A percentile compares a stretch with the other conserved stretches of the same genome.
Evolutionary conservation across 2,113 vertebrate genomes (phyloP).

Genomic region (Oncorhynchus tshawytscha): DNA sequence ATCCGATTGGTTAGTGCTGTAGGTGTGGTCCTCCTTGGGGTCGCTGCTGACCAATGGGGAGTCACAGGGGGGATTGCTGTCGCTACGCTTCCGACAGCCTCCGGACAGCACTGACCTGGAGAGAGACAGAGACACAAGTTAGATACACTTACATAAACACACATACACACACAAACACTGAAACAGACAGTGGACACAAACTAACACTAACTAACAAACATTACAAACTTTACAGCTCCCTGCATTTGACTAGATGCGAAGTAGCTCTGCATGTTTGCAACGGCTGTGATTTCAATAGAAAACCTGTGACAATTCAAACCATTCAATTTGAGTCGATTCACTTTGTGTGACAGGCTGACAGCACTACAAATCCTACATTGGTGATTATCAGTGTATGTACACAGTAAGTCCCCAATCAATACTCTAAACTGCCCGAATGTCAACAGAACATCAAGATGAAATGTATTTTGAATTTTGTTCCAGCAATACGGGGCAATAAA

Average conservation of each 20-base stretch:
- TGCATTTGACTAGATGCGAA: neutral
- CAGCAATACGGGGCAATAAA: too few species aligned
- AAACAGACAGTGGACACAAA: neutral
- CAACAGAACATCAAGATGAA: too few species aligned
- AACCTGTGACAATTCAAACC: neutral
- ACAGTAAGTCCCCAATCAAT: too few species aligned
- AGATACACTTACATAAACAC: neutral
- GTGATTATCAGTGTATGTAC: neutral
- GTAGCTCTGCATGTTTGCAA: neutral
- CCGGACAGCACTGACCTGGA: conserved; percentile 75
- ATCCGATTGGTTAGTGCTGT: conserved; percentile 86
- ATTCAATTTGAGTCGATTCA: neutral
- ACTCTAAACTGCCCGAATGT: too few species aligned
- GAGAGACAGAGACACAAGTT: neutral
- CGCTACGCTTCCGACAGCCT: conserved; percentile 79
- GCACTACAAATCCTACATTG: too few species aligned
- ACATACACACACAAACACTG: neutral
- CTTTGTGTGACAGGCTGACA: too few species aligned
- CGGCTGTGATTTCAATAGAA: neutral
- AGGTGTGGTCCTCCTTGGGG: conserved; percentile 90
- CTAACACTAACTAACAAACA: neutral
- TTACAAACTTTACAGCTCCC: conserved; percentile 1
- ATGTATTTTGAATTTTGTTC: too few species aligned
- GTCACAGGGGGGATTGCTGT: conserved; percentile 74
- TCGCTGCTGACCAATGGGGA: conserved; percentile 85